phyloP scores from a whole-genome alignment of 2,113 vertebrate genomes.

The Phalacrocorax carbo region DNA sequence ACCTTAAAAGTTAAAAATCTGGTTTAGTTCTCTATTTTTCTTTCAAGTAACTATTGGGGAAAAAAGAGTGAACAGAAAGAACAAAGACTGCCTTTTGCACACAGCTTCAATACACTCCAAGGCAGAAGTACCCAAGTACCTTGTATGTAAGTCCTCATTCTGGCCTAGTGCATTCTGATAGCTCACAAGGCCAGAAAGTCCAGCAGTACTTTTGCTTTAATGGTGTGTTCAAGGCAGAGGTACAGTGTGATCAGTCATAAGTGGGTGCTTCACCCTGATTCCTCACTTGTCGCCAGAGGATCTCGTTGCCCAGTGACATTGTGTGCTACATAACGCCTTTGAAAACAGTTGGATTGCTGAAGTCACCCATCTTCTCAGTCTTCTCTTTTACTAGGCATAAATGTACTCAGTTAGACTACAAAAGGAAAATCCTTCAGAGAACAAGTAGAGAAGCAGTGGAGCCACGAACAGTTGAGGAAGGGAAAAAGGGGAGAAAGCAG shows the following conservation, averaged over 20 bases:
- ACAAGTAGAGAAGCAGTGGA: neutral
- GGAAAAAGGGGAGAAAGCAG: neutral
- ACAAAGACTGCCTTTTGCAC: neutral
- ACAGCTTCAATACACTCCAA: neutral
- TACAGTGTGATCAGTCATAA: neutral
- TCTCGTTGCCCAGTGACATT: neutral
- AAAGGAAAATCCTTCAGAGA: neutral
- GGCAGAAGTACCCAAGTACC: neutral
- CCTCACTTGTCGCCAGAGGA: neutral
- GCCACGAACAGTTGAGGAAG: rapidly evolving
- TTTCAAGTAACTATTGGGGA: neutral
- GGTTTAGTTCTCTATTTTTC: neutral
- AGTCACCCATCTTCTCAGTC: neutral
- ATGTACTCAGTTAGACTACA: neutral
- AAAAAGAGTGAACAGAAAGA: neutral
- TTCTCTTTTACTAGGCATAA: neutral
- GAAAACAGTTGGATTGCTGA: neutral
- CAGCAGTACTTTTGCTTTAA: neutral
- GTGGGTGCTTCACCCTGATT: neutral
- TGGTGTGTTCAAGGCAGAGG: neutral
- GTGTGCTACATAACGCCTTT: rapidly evolving
- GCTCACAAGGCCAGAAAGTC: neutral
- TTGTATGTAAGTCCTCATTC: neutral
- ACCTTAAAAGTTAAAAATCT: neutral
- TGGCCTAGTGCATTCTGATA: neutral